These are phyloP conservation scores for Alentia gelatinosa DNA, from an alignment of 2,888 invertebrate species.

Conservation along the genomic window DNA sequence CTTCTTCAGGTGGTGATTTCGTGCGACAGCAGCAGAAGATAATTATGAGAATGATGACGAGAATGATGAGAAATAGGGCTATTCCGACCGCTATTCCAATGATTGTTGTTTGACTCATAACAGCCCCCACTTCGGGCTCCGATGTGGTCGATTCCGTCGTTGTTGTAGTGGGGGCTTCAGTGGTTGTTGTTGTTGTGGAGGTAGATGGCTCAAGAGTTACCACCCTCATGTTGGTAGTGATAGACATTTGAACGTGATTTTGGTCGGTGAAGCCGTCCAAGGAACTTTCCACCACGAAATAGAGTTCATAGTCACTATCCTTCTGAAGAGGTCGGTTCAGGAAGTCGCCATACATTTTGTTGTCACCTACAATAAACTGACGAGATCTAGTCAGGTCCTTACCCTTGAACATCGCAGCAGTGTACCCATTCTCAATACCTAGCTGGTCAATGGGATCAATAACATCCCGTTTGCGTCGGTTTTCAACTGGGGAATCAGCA, in stretches of 20 bases:
- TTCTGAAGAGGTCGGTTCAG: slow-evolving; percentile 88
- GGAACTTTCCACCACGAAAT: slow-evolving; percentile 87
- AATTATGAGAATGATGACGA: slow-evolving; percentile 64
- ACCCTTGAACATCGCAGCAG: slow-evolving; percentile 85
- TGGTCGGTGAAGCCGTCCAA: slow-evolving; percentile 85
- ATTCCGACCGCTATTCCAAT: slow-evolving; percentile 68
- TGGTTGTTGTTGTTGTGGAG: background rate
- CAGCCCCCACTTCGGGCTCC: background rate
- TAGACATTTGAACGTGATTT: slow-evolving; percentile 21
- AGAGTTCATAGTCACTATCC: slow-evolving; percentile 85
- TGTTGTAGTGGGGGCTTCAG: background rate
- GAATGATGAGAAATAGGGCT: slow-evolving; percentile 63
- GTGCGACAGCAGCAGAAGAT: slow-evolving; percentile 65
- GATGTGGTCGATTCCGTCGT: background rate
- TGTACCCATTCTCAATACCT: slow-evolving; percentile 82
- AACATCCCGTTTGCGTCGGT: background rate
- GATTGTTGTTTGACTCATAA: background rate
- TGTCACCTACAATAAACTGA: slow-evolving; percentile 90
- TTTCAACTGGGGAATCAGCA: slow-evolving; percentile 82
- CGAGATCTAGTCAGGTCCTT: slow-evolving; percentile 82
- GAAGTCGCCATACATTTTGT: slow-evolving; percentile 87
- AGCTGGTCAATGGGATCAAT: slow-evolving; percentile 83
- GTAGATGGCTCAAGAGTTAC: slow-evolving; percentile 1
- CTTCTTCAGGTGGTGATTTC: slow-evolving; percentile 54
- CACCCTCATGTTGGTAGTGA: background rate